These are phyloP conservation scores for Agonum fuliginosum DNA, from an alignment of 2,888 invertebrate genomes.

Conservation along the genomic window DNA sequence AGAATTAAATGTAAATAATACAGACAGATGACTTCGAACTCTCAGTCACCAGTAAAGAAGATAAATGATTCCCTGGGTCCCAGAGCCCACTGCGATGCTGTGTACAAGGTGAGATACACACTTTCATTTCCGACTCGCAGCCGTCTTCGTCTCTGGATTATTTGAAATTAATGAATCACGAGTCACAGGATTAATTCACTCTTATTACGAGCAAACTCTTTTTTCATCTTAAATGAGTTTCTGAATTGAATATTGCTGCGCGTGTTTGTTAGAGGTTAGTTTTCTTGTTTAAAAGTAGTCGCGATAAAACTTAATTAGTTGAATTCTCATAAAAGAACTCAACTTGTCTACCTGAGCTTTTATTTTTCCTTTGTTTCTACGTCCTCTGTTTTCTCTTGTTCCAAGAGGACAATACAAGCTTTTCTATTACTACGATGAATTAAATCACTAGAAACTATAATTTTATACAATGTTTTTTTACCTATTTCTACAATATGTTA, in stretches of 20 bases:
- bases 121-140: conserved; percentile 44
- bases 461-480: too few relatives aligned
- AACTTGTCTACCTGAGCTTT: conserved; percentile 8
- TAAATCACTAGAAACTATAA: too few relatives aligned
- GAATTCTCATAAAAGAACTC: conserved; percentile 53
- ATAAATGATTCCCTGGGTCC: conserved; percentile 52
- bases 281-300: conserved; percentile 46
- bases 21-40: conserved; percentile 59
- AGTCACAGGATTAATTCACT: conserved; percentile 46
- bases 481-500: too few relatives aligned
- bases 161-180: conserved; percentile 59
- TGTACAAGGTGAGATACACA: conserved; percentile 49
- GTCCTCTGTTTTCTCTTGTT: not conserved
- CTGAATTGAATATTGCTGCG: conserved; percentile 43
- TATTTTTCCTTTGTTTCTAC: conserved; percentile 11
- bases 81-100: not conserved
- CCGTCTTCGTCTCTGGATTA: conserved; percentile 43
- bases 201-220: conserved; percentile 49
- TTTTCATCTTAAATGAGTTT: conserved; percentile 49
- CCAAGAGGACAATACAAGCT: not conserved
- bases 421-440: conserved; percentile 23
- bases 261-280: conserved; percentile 49
- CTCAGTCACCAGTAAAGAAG: conserved; percentile 59
- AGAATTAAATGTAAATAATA: conserved; percentile 60
- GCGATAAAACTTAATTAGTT: conserved; percentile 55